A percentile compares a stretch with the other conserved stretches of the same genome.
phyloP scores from a whole-genome alignment of 1,140 invertebrate species.

The Bombus superbus region DNA sequence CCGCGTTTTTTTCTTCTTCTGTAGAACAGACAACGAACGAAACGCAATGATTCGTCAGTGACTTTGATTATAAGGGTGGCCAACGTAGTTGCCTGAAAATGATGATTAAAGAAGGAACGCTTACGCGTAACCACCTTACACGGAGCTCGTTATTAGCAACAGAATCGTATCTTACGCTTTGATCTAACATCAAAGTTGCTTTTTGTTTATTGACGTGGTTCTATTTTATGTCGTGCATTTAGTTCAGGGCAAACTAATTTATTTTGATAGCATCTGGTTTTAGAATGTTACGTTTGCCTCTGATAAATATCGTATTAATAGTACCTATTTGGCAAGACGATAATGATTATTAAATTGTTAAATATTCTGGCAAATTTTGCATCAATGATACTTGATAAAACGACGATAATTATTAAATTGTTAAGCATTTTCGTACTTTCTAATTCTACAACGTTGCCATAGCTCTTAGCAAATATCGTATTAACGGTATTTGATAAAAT shows the following conservation, averaged over 20 bases:
- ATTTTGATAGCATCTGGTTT: too few species aligned
- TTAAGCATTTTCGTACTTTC: too few species aligned
- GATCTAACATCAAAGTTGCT: neutral
- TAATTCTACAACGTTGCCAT: neutral
- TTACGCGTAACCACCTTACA: neutral
- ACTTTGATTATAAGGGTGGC: constrained; percentile 35
- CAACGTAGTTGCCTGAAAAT: neutral
- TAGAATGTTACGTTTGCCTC: too few species aligned
- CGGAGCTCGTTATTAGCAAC: neutral
- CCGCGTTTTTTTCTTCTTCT: constrained; percentile 5
- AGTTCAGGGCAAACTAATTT: too few species aligned
- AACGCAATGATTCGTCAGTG: constrained; percentile 39
- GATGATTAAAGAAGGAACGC: neutral
- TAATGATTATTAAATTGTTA: too few species aligned
- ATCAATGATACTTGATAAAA: too few species aligned
- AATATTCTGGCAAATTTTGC: too few species aligned
- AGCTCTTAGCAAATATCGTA: neutral
- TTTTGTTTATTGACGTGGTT: neutral
- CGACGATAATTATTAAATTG: too few species aligned
- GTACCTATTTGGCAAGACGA: too few species aligned
- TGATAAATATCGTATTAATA: too few species aligned
- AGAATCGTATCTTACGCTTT: neutral
- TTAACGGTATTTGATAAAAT: neutral
- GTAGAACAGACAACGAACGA: constrained; percentile 15
- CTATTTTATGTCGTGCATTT: neutral